These are phyloP conservation scores for Glareola pratincola DNA, from an alignment of 2,113 vertebrate species.

Conservation along the genomic window DNA sequence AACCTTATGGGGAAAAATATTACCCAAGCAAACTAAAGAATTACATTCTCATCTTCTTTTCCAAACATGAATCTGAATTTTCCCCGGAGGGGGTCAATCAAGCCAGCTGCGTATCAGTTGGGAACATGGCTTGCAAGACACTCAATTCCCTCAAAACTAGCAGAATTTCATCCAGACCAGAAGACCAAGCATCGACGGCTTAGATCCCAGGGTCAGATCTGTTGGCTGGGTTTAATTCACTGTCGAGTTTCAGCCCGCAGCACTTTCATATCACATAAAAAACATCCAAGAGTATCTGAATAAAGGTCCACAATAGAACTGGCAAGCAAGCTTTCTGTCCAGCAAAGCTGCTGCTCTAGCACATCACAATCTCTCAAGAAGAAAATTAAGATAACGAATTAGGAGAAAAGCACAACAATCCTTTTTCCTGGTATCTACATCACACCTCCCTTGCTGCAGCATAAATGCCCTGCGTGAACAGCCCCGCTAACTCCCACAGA, in stretches of 20 bases:
- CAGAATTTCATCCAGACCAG: not conserved
- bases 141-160: not conserved
- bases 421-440: not conserved
- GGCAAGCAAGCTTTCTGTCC: not conserved
- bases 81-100: not conserved
- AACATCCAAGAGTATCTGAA: not conserved
- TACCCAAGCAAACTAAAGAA: not conserved
- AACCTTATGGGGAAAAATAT: not conserved
- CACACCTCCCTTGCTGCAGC: not conserved
- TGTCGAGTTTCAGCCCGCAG: not conserved
- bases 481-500: not conserved
- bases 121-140: not conserved
- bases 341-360: not conserved
- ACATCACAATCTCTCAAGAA: not conserved
- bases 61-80: not conserved
- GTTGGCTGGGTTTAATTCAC: not conserved
- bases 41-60: not conserved
- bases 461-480: accelerated
- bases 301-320: not conserved
- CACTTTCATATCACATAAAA: not conserved
- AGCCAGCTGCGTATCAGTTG: not conserved
- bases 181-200: not conserved
- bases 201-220: not conserved
- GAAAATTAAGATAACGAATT: not conserved
- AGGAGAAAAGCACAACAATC: not conserved